Evolutionary conservation across 2,888 invertebrate species (phyloP), one percentile per base, ranked within the genome.

Genomic region (Melinopterus prodromus): DNA sequence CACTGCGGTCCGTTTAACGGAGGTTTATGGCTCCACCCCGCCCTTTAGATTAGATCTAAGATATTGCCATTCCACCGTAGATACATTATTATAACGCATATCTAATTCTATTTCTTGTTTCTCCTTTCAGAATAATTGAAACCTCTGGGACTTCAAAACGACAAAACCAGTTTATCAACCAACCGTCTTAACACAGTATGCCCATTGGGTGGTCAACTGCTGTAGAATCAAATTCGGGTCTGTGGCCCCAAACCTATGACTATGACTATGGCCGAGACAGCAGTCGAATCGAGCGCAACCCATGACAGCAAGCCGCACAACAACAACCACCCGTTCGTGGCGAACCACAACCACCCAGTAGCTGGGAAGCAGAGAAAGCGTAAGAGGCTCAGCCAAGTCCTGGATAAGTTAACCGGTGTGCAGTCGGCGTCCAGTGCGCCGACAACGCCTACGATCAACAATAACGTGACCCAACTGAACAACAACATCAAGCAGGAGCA

Each of bases 351-450:
- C 85, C 90, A 91, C 74, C 88, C 89, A 82, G 91, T 92, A 89
- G 71, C 71, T 16, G 91, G 92, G 85, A 94, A 94, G 87, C 93
- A 94, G 84, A 91, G 94, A 83, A 97, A 96, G 88, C 92, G 95
- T 83, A 94, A 95, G 87, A 92, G 96, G 70, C 91, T 97, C 16
- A 95, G 95, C 78, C 95, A 94, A 82, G 94, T 97, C 26, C 90
- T 97, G 81, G 96, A 96, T 87, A 95, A 95, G 85, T 91, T 96
- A 5, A 91, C 92, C 16, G 91, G 91, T 7, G 87, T 87, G 72
- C 71, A 71, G 16, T 71, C 26, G 14, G 85, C 85, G 36, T 84
- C 84, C 6, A 82, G 80, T 70, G 81, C 83, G 6, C 81, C 83
- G 35, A 84, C 80, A 1, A 81, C 85, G n/a, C 84, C 84, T 76